Evolutionary conservation across 64 coral and sea anemone species (phyloP).

Genomic region (Stichodactyla helianthus): DNA sequence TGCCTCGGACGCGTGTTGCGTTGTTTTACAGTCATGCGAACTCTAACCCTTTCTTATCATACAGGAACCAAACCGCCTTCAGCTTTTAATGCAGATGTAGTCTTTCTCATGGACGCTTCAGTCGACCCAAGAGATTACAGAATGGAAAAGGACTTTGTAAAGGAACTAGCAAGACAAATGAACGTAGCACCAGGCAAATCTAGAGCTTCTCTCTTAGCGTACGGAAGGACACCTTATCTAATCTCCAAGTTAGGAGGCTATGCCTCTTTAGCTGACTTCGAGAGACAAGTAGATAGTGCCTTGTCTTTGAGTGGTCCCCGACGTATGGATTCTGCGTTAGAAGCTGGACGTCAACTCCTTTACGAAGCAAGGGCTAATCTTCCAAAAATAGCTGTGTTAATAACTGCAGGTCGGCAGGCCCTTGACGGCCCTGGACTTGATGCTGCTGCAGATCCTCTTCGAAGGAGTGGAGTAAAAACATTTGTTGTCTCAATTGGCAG

Average conservation of each 20-base stretch:
- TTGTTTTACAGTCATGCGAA: neutral
- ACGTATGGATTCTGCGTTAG: constrained; percentile 62
- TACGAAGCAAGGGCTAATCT: constrained; percentile 13
- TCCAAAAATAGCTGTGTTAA: constrained; percentile 58
- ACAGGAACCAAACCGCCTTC: neutral
- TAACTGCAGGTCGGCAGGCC: constrained; percentile 56
- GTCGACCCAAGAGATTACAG: constrained; percentile 10
- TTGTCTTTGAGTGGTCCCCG: constrained; percentile 40
- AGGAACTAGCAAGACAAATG: constrained; percentile 27
- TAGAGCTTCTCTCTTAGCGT: constrained; percentile 34
- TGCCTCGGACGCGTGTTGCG: too few species aligned
- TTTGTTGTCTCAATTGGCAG: constrained; percentile 43
- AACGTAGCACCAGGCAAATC: constrained; percentile 18
- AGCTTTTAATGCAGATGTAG: constrained; percentile 8
- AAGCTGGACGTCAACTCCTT: constrained; percentile 38
- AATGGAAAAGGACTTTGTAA: constrained; percentile 29
- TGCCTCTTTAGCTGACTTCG: constrained; percentile 25
- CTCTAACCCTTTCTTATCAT: neutral
- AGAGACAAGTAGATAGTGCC: constrained; percentile 50
- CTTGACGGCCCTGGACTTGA: constrained; percentile 21
- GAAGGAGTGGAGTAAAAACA: constrained; percentile 37
- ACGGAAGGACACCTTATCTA: constrained; percentile 25
- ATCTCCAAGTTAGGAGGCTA: constrained; percentile 17
- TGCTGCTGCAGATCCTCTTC: constrained; percentile 20
- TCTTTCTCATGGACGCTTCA: constrained; percentile 47